Conservation (phyloP, 2,888 invertebrate species). For the Pristionchus fissidentatus region DNA sequence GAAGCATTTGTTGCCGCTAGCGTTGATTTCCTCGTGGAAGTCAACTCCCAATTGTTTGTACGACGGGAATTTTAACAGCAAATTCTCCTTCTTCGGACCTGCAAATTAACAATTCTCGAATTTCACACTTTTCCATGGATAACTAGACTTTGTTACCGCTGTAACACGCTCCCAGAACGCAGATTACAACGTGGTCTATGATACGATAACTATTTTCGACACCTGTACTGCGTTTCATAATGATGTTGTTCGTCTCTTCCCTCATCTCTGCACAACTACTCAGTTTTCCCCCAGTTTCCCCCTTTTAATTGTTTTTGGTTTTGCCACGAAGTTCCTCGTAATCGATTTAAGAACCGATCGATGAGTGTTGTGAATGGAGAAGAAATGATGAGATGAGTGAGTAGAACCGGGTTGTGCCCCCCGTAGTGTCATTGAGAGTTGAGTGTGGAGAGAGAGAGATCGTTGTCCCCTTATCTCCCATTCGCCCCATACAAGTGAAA, state of each 20-base stretch:
- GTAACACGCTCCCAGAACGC: too few species aligned
- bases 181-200: too few species aligned
- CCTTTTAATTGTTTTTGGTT: neutral
- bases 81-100: constrained; percentile 68
- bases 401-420: constrained; percentile 40
- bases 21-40: constrained; percentile 63
- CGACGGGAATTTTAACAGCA: constrained; percentile 73
- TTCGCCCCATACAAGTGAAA: neutral
- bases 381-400: neutral
- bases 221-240: neutral
- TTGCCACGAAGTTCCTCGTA: neutral
- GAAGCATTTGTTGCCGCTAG: constrained; percentile 71
- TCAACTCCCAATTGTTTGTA: constrained; percentile 69
- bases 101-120: constrained; percentile 15
- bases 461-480: constrained; percentile 1
- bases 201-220: too few species aligned
- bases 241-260: too few species aligned
- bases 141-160: neutral
- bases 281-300: neutral
- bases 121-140: neutral
- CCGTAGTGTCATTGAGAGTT: constrained; percentile 24
- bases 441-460: neutral
- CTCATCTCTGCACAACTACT: too few species aligned
- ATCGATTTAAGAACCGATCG: neutral
- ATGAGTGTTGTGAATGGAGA: neutral